Evolutionary conservation across 2,113 vertebrate species (phyloP).

Genomic region (Hemiscyllium ocellatum): DNA sequence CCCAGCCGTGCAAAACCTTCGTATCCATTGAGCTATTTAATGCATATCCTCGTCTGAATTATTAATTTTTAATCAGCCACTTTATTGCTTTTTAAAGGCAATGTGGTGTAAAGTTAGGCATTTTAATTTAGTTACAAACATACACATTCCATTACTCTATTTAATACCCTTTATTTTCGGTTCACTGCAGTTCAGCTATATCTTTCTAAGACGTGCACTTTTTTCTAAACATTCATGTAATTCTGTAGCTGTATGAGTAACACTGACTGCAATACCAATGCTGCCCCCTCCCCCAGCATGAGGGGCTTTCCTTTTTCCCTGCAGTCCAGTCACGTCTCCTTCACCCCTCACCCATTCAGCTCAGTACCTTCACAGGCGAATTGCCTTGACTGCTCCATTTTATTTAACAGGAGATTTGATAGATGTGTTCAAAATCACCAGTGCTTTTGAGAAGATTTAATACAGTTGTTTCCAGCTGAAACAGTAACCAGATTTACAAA

Average conservation of each 20-base stretch:
- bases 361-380: background rate
- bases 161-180: no score
- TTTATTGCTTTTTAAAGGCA: background rate
- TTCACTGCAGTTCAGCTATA: background rate
- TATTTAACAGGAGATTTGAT: background rate
- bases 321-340: background rate
- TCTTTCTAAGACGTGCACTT: background rate
- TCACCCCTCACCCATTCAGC: background rate
- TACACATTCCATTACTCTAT: background rate
- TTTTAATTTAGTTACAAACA: conserved; percentile 5
- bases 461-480: background rate
- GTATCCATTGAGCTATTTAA: background rate
- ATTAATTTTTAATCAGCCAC: conserved; percentile 12
- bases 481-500: background rate
- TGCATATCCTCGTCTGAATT: background rate
- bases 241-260: background rate
- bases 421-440: background rate
- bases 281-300: background rate
- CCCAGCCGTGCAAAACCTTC: background rate
- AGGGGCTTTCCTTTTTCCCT: background rate
- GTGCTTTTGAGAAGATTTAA: background rate
- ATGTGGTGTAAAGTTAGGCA: background rate
- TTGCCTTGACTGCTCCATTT: background rate
- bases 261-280: background rate
- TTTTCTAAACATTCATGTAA: background rate